Conservation (phyloP, 2,113 vertebrate genomes). For the Malurus cyaneus region DNA sequence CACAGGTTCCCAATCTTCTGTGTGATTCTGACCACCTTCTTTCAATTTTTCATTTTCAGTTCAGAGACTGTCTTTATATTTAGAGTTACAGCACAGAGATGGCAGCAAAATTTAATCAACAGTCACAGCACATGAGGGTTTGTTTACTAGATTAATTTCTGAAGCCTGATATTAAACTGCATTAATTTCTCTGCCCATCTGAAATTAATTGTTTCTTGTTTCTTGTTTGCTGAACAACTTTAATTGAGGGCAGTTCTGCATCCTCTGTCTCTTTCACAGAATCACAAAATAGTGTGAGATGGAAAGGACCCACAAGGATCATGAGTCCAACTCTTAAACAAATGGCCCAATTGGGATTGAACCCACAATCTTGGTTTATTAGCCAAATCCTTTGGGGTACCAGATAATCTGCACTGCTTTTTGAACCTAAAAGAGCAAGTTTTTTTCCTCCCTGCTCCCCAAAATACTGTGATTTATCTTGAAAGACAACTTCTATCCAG, state of each 20-base stretch:
- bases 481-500: neutral
- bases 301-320: neutral
- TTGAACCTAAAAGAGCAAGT: neutral
- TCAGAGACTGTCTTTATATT: neutral
- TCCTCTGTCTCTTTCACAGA: neutral
- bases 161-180: neutral
- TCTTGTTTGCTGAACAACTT: neutral
- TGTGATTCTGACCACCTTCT: neutral
- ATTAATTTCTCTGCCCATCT: neutral
- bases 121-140: neutral
- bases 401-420: neutral
- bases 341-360: neutral
- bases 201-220: neutral
- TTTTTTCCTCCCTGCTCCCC: neutral
- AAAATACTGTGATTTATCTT: neutral
- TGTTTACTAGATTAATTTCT: neutral
- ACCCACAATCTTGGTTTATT: neutral
- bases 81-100: neutral
- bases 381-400: neutral
- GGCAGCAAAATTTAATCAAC: neutral
- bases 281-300: neutral
- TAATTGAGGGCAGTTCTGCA: neutral
- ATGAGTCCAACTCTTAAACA: accelerated
- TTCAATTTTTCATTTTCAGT: neutral
- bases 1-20: neutral